Conservation (phyloP, 2,113 vertebrate species). For the Heloderma charlesbogerti region DNA sequence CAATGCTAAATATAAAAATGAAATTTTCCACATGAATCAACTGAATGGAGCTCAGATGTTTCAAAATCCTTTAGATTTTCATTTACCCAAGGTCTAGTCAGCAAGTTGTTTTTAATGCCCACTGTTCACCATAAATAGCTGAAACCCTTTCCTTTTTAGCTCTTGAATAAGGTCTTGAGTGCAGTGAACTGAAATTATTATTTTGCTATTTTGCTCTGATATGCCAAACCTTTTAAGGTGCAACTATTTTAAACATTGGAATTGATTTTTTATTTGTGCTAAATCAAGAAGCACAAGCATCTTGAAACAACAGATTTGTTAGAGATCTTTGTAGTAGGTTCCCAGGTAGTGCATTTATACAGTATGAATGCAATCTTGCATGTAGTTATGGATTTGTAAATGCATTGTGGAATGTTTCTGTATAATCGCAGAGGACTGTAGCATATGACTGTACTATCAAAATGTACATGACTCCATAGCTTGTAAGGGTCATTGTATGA, state of each 20-base stretch:
- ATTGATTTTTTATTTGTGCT: slow-evolving; percentile 39
- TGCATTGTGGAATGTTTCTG: not conserved
- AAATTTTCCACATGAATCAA: slow-evolving; percentile 39
- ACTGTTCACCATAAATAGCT: slow-evolving; percentile 9
- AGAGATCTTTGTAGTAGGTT: not conserved
- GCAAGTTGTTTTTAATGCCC: slow-evolving; percentile 22
- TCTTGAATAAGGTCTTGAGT: slow-evolving; percentile 18
- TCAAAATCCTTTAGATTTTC: slow-evolving; percentile 49
- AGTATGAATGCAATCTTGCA: not conserved
- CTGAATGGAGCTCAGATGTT: slow-evolving; percentile 44
- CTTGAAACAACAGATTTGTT: slow-evolving; percentile 19
- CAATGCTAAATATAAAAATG: slow-evolving; percentile 44
- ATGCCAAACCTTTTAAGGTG: slow-evolving; percentile 26
- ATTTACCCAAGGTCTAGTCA: slow-evolving; percentile 16
- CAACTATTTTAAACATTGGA: slow-evolving; percentile 3
- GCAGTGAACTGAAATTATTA: slow-evolving; percentile 22
- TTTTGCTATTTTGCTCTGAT: slow-evolving; percentile 15
- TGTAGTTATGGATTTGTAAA: not conserved
- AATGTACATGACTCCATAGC: not conserved
- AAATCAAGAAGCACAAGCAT: not conserved
- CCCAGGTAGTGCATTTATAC: not conserved
- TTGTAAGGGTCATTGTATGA: not conserved
- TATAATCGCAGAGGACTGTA: not conserved
- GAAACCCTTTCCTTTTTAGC: slow-evolving; percentile 31
- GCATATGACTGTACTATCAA: not conserved